Evolutionary conservation across 2,888 invertebrate species (phyloP).

Genomic region (Zhuqinia jingwanae): DNA sequence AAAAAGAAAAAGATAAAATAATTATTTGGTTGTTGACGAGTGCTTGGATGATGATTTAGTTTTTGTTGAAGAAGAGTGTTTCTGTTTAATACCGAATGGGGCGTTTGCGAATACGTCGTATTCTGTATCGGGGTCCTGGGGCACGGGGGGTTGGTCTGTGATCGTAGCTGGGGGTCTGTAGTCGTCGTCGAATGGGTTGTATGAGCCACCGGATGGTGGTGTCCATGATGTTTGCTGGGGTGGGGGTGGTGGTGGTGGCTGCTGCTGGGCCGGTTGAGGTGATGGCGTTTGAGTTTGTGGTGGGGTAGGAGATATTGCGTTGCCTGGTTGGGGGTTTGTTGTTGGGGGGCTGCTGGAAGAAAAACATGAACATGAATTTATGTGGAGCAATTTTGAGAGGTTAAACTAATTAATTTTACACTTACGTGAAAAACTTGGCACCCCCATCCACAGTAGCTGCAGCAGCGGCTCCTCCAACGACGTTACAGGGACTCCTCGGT

Average conservation of each 20-base stretch:
- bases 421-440: slow-evolving; percentile 39
- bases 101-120: slow-evolving; percentile 77
- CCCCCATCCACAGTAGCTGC: background rate
- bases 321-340: no score
- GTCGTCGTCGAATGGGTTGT: slow-evolving; percentile 2
- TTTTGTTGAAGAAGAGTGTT: background rate
- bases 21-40: background rate
- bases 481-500: slow-evolving; percentile 75
- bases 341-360: background rate
- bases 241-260: background rate
- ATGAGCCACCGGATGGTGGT: no score
- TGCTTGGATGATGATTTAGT: background rate
- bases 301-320: no score
- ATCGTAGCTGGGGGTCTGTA: background rate
- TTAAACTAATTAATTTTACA: background rate
- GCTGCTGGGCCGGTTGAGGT: background rate
- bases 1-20: slow-evolving; percentile 29
- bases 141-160: slow-evolving; percentile 14
- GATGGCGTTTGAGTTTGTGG: background rate
- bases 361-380: background rate
- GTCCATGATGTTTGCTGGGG: background rate
- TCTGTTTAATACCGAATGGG: slow-evolving; percentile 73
- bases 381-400: no score
- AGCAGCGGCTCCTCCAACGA: slow-evolving; percentile 50
- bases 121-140: slow-evolving; percentile 50